These are phyloP conservation scores for Dynastes tityus DNA, from an alignment of 2,888 invertebrate genomes.

Conservation along the genomic window DNA sequence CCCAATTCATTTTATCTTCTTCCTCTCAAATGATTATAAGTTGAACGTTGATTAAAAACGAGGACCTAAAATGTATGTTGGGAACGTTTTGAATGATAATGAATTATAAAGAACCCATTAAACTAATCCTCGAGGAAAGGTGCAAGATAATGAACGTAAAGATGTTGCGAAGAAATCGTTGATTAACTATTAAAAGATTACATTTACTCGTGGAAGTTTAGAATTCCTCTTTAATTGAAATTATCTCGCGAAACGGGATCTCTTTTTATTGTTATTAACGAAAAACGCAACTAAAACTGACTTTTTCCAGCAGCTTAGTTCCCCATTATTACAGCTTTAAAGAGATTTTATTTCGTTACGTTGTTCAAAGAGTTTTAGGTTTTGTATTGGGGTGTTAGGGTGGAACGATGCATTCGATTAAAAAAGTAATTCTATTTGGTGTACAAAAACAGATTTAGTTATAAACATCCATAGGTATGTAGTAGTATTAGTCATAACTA, in stretches of 20 bases:
- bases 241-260: neutral
- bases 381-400: no score
- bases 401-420: no score
- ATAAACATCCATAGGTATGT: no score
- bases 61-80: neutral
- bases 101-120: conserved; percentile 32
- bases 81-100: conserved; percentile 28
- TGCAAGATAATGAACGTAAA: conserved; percentile 31
- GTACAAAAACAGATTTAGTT: no score
- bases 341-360: neutral
- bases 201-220: conserved; percentile 11
- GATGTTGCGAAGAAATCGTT: conserved; percentile 25
- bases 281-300: conserved; percentile 19
- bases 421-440: no score
- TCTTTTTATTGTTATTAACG: conserved; percentile 28
- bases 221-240: conserved; percentile 32
- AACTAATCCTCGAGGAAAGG: conserved; percentile 13
- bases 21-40: neutral
- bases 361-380: no score
- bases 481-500: no score
- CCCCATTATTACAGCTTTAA: neutral
- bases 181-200: conserved; percentile 36
- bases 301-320: neutral
- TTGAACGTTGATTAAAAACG: neutral
- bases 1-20: neutral